Percentiles rank a stretch among this genome's conserved stretches.
These are phyloP conservation scores for Liasis olivaceus DNA, from an alignment of 2,797 vertebrate genomes.

Conservation along the genomic window DNA sequence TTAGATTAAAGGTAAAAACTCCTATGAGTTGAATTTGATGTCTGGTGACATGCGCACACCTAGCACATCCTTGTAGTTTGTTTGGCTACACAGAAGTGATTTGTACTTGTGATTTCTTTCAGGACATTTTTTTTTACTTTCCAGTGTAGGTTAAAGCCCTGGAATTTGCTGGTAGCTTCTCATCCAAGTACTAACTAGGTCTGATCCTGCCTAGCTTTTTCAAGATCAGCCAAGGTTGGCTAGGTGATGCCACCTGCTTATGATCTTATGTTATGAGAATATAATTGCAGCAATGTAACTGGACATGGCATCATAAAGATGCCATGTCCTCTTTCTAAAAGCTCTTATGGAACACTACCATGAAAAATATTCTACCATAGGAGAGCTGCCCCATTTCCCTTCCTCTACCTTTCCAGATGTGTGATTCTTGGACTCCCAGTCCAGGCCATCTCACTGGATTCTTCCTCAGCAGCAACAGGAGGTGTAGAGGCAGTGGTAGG, in stretches of 20 bases:
- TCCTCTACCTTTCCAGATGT: conserved; percentile 81
- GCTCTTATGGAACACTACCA: background rate
- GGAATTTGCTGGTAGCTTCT: background rate
- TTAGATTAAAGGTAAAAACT: background rate
- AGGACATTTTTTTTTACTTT: background rate
- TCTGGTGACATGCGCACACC: background rate
- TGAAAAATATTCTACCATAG: background rate
- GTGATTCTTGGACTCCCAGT: conserved; percentile 80
- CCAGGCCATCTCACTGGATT: conserved; percentile 80
- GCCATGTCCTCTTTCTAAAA: background rate
- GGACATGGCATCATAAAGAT: background rate
- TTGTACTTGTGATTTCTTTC: background rate
- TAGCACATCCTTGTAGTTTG: background rate
- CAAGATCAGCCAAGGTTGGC: background rate
- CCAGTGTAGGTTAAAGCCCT: background rate
- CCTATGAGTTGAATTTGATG: background rate
- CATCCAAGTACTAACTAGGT: background rate
- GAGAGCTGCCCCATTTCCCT: conserved; percentile 19
- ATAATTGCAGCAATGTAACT: too few relatives aligned
- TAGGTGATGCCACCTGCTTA: background rate
- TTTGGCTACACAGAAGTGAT: background rate
- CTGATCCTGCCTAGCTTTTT: background rate
- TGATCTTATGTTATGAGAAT: background rate
- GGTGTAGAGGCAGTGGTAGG: conserved; percentile 56
- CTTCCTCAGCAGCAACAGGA: conserved; percentile 72